A percentile compares a stretch with the other conserved stretches of the same genome.
Conservation (phyloP, 1,140 invertebrate genomes). For the Aphelenchoides avenae region DNA sequence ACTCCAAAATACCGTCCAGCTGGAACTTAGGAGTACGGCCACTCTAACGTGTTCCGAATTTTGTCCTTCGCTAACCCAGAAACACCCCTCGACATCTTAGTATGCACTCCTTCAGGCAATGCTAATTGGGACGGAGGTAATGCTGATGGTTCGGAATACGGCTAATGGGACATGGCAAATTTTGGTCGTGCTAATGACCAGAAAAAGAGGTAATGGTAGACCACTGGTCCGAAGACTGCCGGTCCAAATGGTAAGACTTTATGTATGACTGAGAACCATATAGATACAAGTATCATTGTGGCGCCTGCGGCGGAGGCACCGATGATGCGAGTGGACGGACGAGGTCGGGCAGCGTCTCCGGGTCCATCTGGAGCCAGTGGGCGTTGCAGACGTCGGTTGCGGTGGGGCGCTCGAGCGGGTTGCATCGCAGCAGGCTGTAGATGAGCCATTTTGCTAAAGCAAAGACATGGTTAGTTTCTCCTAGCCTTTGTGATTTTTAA, state of each 20-base stretch:
- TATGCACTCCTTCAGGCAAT: too few species aligned
- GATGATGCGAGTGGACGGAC: not conserved
- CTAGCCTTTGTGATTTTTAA: too few species aligned
- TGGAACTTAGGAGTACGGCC: too few species aligned
- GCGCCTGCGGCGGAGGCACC: not conserved
- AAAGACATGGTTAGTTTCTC: too few species aligned
- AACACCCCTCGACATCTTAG: too few species aligned
- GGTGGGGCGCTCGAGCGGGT: slow-evolving; percentile 65
- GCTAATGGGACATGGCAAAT: too few species aligned
- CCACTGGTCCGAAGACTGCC: not conserved
- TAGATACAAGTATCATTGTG: not conserved
- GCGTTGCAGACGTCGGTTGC: slow-evolving; percentile 14
- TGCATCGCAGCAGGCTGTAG: slow-evolving; percentile 69
- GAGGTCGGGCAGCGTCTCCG: not conserved
- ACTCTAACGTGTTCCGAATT: too few species aligned
- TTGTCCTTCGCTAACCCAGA: too few species aligned
- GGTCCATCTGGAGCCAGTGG: slow-evolving; percentile 25
- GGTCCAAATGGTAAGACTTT: not conserved
- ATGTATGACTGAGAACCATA: not conserved
- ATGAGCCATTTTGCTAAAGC: slow-evolving; percentile 22
- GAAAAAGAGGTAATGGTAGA: too few species aligned
- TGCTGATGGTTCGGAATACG: too few species aligned
- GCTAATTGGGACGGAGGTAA: too few species aligned
- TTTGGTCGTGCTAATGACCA: not conserved
- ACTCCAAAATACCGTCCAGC: too few species aligned